Evolutionary conservation across 2,113 vertebrate species (phyloP).

Genomic region (Nothocercus nigrocapillus): DNA sequence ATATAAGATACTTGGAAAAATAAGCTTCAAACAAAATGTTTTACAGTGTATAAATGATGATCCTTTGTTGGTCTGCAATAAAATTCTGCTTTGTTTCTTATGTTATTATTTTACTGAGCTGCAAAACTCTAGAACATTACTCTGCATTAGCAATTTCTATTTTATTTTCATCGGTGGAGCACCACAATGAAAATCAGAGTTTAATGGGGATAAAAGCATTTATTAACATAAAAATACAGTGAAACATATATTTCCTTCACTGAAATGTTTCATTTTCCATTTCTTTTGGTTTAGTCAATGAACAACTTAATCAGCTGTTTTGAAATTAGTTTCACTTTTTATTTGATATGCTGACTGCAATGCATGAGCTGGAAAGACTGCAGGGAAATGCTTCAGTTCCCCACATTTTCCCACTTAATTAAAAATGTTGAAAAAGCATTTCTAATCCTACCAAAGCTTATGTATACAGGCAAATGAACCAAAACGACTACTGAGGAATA

Average conservation of each 20-base stretch:
- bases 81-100: not conserved
- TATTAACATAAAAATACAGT: not conserved
- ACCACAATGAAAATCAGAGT: rapidly evolving
- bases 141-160: rapidly evolving
- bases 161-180: not conserved
- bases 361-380: not conserved
- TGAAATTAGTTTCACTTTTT: conserved; percentile 34
- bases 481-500: not conserved
- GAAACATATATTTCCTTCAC: not conserved
- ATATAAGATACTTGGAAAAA: not conserved
- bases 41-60: not conserved
- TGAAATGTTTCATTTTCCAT: not conserved
- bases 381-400: not conserved
- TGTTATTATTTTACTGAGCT: not conserved
- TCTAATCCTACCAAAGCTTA: not conserved
- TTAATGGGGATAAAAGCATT: not conserved
- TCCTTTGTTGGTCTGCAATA: not conserved
- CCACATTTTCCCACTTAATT: not conserved
- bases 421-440: not conserved
- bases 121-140: not conserved
- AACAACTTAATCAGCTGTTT: not conserved
- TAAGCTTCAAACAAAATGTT: not conserved
- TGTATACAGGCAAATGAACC: not conserved
- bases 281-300: not conserved
- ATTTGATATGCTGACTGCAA: not conserved